Percentiles rank a stretch among this genome's conserved stretches.
Evolutionary conservation across 1,140 invertebrate species (phyloP).

Genomic region (Plodia interpunctella): DNA sequence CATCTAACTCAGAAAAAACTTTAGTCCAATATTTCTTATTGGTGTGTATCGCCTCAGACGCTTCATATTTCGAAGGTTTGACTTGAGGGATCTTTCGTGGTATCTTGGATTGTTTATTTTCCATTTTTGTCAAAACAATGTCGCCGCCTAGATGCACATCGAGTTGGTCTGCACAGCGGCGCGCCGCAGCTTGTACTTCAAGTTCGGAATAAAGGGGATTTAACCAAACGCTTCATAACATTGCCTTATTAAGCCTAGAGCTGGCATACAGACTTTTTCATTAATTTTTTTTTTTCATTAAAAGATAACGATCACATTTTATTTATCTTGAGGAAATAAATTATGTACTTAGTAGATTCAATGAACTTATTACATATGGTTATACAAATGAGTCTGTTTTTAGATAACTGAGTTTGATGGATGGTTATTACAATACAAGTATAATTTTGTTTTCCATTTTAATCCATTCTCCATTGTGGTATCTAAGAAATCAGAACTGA

Average conservation of each 20-base stretch:
- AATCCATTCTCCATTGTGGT: too few relatives aligned
- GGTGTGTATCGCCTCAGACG: conserved; percentile 34
- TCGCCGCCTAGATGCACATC: conserved; percentile 3
- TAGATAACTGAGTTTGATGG: too few relatives aligned
- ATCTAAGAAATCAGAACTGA: too few relatives aligned
- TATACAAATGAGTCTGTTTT: too few relatives aligned
- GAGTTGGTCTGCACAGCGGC: conserved; percentile 1
- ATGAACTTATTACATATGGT: too few relatives aligned
- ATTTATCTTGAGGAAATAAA: too few relatives aligned
- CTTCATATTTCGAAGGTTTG: conserved; percentile 51
- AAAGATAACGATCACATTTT: too few relatives aligned
- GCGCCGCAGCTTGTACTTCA: not conserved
- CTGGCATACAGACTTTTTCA: not conserved
- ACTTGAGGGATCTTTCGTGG: conserved; percentile 45
- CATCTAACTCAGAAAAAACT: conserved; percentile 42
- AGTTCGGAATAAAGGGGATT: not conserved
- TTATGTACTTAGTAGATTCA: too few relatives aligned
- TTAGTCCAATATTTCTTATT: conserved; percentile 60
- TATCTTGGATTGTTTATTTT: conserved; percentile 22
- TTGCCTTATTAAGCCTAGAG: not conserved
- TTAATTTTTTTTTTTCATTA: too few relatives aligned
- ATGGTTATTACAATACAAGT: too few relatives aligned
- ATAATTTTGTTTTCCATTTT: too few relatives aligned
- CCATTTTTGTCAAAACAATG: not conserved
- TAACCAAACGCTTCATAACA: conserved; percentile 6